Conservation (phyloP, 2,797 vertebrate genomes). For the Oophaga sylvatica region DNA sequence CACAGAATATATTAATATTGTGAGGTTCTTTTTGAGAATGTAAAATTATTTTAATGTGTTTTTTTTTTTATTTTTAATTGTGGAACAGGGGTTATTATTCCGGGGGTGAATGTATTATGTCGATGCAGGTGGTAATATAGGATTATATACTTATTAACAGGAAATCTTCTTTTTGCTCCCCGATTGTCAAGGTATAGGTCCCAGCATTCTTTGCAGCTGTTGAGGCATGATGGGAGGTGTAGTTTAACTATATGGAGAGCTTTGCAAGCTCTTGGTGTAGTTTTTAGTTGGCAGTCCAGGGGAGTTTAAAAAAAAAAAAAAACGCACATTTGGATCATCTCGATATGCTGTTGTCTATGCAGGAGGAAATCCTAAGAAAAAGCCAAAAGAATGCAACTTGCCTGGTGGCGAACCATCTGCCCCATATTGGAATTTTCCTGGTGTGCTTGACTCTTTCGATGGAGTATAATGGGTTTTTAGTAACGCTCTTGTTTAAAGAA, state of each 20-base stretch:
- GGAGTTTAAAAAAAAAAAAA: no score
- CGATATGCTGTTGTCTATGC: not conserved
- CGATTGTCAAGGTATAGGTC: not conserved
- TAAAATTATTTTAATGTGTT: constrained; percentile 26
- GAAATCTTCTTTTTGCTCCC: not conserved
- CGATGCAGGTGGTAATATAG: not conserved
- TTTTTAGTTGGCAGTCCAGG: not conserved
- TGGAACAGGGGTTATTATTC: constrained; percentile 2
- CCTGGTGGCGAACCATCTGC: no score
- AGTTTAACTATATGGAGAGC: not conserved
- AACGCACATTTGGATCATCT: not conserved
- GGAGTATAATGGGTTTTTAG: not conserved
- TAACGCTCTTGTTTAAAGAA: not conserved
- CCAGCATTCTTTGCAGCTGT: not conserved
- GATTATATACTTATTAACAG: not conserved
- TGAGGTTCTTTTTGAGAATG: constrained; percentile 1
- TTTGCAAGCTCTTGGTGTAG: not conserved
- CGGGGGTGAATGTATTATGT: not conserved
- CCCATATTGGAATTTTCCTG: no score
- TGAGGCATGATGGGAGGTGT: not conserved
- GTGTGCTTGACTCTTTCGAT: not conserved
- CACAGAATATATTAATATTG: constrained; percentile 30
- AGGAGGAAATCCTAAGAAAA: not conserved
- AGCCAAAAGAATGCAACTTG: no score
- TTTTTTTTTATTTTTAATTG: constrained; percentile 11